Base-by-base conservation (phyloP, 2,797 vertebrate species). In the Mallotus villosus region DNA sequence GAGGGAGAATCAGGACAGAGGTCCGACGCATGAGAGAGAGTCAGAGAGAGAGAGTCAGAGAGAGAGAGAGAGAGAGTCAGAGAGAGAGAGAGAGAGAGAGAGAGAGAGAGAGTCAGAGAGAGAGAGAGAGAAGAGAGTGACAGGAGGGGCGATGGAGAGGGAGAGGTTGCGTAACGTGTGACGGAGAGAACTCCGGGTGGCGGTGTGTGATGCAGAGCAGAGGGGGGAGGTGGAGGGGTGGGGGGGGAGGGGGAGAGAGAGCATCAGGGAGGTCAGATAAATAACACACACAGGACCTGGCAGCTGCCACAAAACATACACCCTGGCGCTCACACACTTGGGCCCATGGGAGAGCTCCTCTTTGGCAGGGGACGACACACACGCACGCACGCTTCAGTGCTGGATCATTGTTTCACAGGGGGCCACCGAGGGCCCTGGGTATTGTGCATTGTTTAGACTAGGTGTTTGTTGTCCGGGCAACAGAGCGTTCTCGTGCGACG, bases 221-320 rank as follows among this genome's bases (percentile, higher is more conserved):
- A 55, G 49, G 34, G 12, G 12, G 14, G 49, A 51, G 49, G 16
- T 1, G 5, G 51, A 53, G 16, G 17, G 80, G 76, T 74, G 84
- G 79, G 81, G 3, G 17, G 16, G 51, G 51, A 17, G 16, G 51
- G 1, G 6, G 51, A 19, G 51, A 1, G 17, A n/a, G 80, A 90
- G 78, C 74, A 49, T 76, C 51, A 80, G 80, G 80, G 84, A 78
- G 82, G 83, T 76, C 82, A 81, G 78, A 74, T 84, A 88, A 89
- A 88, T 90, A 88, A 90, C 89, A 76, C 77, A 86, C 75, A 90
- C 80, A 75, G 82, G 85, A 90, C 87, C 85, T 89, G 89, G 86
- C 89, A 91, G 88, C 89, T 92, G 88, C 84, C 89, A 90, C 78
- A 34, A 88, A 88, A 89, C 87, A 89, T 88, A 25, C 81, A 76